Evolutionary conservation across 2,888 invertebrate genomes (phyloP).

Genomic region (Nomada hirtipes): DNA sequence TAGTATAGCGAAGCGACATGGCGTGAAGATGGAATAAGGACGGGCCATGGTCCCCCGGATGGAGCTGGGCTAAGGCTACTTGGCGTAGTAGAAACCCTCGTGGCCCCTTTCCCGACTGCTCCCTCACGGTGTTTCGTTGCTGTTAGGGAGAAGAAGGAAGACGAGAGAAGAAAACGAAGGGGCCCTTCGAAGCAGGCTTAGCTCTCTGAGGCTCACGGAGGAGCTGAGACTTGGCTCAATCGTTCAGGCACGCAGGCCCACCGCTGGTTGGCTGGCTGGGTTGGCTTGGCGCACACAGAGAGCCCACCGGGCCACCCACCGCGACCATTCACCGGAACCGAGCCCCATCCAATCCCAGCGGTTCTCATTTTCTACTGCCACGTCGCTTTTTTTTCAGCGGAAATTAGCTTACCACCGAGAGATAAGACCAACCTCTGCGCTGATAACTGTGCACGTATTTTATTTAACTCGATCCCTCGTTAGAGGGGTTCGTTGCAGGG

Average conservation of each 20-base stretch:
- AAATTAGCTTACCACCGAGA: conserved; percentile 23
- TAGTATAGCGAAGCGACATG: conserved; percentile 41
- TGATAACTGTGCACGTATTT: no score
- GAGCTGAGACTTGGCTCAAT: conserved; percentile 72
- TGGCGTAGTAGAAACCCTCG: conserved; percentile 69
- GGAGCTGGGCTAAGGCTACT: conserved; percentile 64
- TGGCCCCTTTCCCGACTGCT: conserved; percentile 69
- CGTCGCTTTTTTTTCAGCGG: conserved; percentile 40
- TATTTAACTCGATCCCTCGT: no score
- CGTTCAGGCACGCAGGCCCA: conserved; percentile 84
- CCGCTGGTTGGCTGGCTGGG: conserved; percentile 86
- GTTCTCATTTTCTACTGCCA: conserved; percentile 74
- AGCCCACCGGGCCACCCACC: conserved; percentile 83
- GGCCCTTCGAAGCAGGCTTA: conserved; percentile 69
- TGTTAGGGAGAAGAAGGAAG: conserved; percentile 57
- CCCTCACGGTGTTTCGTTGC: conserved; percentile 69
- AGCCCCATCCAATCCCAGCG: conserved; percentile 81
- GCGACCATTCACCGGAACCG: conserved; percentile 85
- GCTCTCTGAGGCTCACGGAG: conserved; percentile 68
- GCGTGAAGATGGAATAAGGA: conserved; percentile 49
- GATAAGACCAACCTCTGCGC: not conserved
- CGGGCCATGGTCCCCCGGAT: conserved; percentile 27
- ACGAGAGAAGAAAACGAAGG: conserved; percentile 57
- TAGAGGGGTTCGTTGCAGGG: no score
- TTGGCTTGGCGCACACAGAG: conserved; percentile 86